phyloP scores from a whole-genome alignment of 2,113 vertebrate genomes.

The Callipepla californica region DNA sequence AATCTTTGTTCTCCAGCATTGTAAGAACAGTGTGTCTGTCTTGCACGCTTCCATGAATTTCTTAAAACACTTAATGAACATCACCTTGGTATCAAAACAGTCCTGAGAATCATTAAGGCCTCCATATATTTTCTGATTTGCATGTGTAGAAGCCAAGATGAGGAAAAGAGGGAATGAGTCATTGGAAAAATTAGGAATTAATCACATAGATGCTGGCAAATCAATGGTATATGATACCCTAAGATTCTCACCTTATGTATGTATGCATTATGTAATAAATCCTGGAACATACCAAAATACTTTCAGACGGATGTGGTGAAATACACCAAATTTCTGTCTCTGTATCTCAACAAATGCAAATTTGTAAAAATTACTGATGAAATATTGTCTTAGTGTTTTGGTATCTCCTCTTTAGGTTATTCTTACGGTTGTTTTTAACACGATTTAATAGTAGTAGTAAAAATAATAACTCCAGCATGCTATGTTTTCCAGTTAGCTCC shows the following conservation, averaged over 20 bases:
- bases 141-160: background rate
- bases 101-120: background rate
- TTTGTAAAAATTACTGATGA: background rate
- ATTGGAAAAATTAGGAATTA: background rate
- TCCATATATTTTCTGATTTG: background rate
- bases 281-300: background rate
- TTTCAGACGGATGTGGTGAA: background rate
- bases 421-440: background rate
- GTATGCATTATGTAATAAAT: too few species aligned
- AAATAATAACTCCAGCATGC: background rate
- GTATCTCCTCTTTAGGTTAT: background rate
- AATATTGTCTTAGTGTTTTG: background rate
- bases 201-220: background rate
- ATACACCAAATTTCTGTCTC: background rate
- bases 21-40: background rate
- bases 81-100: background rate
- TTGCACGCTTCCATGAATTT: background rate
- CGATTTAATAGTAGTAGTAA: background rate
- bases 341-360: background rate
- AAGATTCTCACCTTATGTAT: background rate
- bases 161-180: background rate
- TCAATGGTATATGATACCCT: background rate
- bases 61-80: background rate
- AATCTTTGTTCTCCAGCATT: background rate
- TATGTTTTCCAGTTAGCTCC: background rate